phyloP scores from a whole-genome alignment of 2,113 vertebrate genomes.

The Rafetus swinhoei region DNA sequence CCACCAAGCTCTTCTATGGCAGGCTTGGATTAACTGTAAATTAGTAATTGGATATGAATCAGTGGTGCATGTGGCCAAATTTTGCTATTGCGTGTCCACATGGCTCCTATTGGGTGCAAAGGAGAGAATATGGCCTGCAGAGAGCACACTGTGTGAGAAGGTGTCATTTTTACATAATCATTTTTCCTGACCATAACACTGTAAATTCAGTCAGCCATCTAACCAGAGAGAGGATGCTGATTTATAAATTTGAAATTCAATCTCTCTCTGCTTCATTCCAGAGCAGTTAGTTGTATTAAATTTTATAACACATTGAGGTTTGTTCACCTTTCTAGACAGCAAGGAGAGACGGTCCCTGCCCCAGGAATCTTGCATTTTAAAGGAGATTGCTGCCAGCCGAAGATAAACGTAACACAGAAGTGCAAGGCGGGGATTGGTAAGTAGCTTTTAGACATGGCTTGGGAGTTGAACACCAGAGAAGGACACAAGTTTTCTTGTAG shows the following conservation, averaged over 20 bases:
- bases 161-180: background rate
- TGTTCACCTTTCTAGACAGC: background rate
- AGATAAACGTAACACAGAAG: background rate
- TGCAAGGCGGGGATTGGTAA: background rate
- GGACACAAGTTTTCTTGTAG: background rate
- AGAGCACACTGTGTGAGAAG: conserved; percentile 55
- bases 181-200: background rate
- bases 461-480: background rate
- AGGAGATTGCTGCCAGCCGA: background rate
- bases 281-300: background rate
- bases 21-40: background rate
- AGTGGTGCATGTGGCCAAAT: background rate
- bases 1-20: background rate
- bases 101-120: background rate
- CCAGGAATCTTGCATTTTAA: background rate
- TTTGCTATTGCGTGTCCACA: background rate
- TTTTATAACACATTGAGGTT: background rate
- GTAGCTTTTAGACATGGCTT: background rate
- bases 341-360: background rate
- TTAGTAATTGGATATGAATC: background rate
- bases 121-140: conserved; percentile 16
- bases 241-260: background rate
- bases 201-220: background rate
- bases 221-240: background rate
- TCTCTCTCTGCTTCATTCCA: background rate